These are phyloP conservation scores for Drosophila santomea DNA, from an alignment of 1,140 invertebrate genomes.

Conservation along the genomic window DNA sequence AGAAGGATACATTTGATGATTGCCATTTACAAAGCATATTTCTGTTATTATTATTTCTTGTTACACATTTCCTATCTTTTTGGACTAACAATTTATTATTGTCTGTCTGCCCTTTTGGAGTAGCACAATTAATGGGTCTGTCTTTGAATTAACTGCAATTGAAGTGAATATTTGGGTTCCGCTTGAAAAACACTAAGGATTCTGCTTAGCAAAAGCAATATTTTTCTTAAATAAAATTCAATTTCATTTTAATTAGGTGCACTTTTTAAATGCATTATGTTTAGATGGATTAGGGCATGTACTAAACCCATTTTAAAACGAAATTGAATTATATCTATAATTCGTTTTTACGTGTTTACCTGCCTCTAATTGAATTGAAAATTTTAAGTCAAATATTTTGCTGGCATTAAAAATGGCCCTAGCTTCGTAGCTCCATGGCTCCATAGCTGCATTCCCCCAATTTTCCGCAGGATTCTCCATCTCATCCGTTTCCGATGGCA, in stretches of 20 bases:
- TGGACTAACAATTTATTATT: background rate
- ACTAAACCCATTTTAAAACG: too few species aligned
- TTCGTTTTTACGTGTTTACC: background rate
- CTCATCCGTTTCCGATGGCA: constrained; percentile 1
- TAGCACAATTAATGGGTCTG: background rate
- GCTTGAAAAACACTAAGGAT: too few species aligned
- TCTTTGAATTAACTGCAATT: background rate
- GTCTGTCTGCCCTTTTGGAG: background rate
- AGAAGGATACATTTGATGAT: background rate
- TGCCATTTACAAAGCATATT: constrained; percentile 1
- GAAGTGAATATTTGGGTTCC: too few species aligned
- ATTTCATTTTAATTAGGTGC: too few species aligned
- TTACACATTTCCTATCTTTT: background rate
- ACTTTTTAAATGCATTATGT: background rate
- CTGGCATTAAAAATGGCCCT: too few species aligned
- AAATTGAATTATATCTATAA: background rate
- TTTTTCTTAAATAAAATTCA: too few species aligned
- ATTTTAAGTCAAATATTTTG: background rate
- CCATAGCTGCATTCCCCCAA: background rate
- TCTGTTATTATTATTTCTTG: background rate
- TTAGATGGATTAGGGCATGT: too few species aligned
- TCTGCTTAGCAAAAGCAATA: too few species aligned
- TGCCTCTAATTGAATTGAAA: background rate
- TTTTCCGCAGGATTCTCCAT: background rate
- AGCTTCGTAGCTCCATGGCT: too few species aligned